These are phyloP conservation scores for Oreocharis arfaki DNA, from an alignment of 2,113 vertebrate genomes.

Conservation along the genomic window DNA sequence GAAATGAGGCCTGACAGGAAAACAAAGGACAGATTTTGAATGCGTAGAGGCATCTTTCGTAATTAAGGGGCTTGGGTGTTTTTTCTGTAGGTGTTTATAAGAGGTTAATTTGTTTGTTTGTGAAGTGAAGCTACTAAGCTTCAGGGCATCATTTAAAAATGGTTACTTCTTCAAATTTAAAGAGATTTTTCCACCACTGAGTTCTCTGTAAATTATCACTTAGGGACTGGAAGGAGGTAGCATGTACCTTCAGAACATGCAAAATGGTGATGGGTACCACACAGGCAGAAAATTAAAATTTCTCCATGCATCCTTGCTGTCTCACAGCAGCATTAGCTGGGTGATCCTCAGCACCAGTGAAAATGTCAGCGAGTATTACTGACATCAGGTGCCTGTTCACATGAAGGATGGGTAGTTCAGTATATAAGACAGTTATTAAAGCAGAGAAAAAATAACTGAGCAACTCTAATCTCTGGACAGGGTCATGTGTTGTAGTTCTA, in stretches of 20 bases:
- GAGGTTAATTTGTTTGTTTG: not conserved
- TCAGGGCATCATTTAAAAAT: not conserved
- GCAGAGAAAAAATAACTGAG: not conserved
- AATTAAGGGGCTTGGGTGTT: not conserved
- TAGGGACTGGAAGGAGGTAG: not conserved
- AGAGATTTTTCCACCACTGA: not conserved
- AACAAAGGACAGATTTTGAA: slow-evolving; percentile 24
- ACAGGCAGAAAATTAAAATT: not conserved
- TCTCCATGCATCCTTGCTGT: not conserved
- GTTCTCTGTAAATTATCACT: not conserved
- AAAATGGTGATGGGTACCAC: not conserved
- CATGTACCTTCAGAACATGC: not conserved
- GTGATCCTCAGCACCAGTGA: not conserved
- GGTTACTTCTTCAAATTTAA: not conserved
- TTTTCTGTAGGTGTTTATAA: slow-evolving; percentile 10
- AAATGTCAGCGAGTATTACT: not conserved
- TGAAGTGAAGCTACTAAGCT: not conserved
- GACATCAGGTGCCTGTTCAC: not conserved
- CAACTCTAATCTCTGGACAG: not conserved
- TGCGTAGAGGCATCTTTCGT: not conserved
- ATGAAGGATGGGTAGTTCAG: not conserved
- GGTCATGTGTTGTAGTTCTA: not conserved
- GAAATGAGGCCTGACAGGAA: slow-evolving; percentile 42
- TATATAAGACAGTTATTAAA: not conserved
- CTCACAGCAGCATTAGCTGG: not conserved